Evolutionary conservation across 2,797 vertebrate genomes (phyloP).

Genomic region (Melanotaenia trifasciata): DNA sequence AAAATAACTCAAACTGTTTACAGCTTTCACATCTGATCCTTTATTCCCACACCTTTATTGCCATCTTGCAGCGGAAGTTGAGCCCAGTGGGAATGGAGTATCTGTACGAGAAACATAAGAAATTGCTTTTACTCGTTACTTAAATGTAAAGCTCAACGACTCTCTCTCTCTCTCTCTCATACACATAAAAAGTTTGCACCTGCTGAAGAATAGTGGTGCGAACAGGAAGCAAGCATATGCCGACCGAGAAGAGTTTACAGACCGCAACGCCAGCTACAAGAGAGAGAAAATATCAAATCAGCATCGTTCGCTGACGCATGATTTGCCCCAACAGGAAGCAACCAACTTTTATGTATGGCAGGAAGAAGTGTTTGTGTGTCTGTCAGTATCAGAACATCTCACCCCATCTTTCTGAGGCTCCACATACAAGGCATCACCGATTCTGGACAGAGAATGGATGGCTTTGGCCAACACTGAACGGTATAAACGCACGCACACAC

Average conservation of each 20-base stretch:
- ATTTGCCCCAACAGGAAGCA: conserved; percentile 58
- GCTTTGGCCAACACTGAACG: conserved; percentile 85
- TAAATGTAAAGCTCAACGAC: conserved; percentile 1
- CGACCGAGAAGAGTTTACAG: conserved; percentile 93
- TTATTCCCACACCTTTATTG: conserved; percentile 88
- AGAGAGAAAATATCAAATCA: conserved; percentile 33
- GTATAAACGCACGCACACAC: conserved; percentile 48
- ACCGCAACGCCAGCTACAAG: conserved; percentile 87
- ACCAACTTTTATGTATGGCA: conserved; percentile 20
- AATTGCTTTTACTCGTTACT: background rate
- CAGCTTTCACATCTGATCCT: background rate
- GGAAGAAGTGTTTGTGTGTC: conserved; percentile 45
- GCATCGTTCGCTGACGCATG: conserved; percentile 30
- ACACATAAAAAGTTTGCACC: conserved; percentile 69
- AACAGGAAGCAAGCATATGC: conserved; percentile 95
- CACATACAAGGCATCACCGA: conserved; percentile 85
- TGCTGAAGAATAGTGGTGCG: conserved; percentile 92
- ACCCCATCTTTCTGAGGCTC: conserved; percentile 84
- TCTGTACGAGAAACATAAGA: conserved; percentile 82
- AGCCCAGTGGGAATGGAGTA: conserved; percentile 78
- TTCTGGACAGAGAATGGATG: conserved; percentile 84
- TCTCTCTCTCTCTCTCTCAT: background rate
- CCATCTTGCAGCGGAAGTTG: conserved; percentile 89
- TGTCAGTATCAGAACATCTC: conserved; percentile 42
- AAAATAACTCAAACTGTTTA: background rate